Base-by-base conservation (phyloP, 2,888 invertebrate species). In the Nomada fucata region DNA sequence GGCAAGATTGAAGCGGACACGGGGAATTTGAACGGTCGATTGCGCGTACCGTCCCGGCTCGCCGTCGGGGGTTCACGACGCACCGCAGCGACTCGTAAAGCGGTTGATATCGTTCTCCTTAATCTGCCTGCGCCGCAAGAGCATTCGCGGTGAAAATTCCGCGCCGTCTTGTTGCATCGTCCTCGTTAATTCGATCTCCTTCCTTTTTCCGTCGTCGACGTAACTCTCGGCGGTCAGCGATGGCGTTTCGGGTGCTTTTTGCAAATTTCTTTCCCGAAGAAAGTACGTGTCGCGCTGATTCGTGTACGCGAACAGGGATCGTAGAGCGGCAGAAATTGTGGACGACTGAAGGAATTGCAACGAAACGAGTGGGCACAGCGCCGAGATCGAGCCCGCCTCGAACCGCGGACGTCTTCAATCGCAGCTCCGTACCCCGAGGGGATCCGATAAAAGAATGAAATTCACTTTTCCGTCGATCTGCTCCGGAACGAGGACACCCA, bases 21-120 rank as follows among this genome's bases (percentile, higher is more conserved):
- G 77, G 77, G 11, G 13, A 76, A 79, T 76, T 79, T 76, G 50
- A 79, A 79, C 77, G 78, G 77, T 70, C 77, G 79, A 79, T 79
- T 47, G 5, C 29, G 29, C 63, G 15, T 76, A 63, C 42, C 57
- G 47, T 47, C n/a, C 10, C 47, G 47, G 47, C 67, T 26, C 5
- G 52, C 7, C 42, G 26, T 18, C 23, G 10, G 15, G 50, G 26
- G 13, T 64, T 79, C 69, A 60, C 79, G 73, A 81, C 23, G 64
- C 81, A 26, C 73, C 68, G 72, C 78, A 64, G 79, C 55, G 76
- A 80, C 57, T 83, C 83, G 68, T 76, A 71, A 83, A 78, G 57
- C 76, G 50, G 52, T 53, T 15, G 61, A 74, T 76, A 86, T 83
- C 86, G 70, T 63, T 53, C 79, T 50, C 67, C 75, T 64, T 72